Evolutionary conservation across 2,113 vertebrate genomes (phyloP), one percentile per base, ranked within the genome.

Genomic region (Tetrao urogallus): DNA sequence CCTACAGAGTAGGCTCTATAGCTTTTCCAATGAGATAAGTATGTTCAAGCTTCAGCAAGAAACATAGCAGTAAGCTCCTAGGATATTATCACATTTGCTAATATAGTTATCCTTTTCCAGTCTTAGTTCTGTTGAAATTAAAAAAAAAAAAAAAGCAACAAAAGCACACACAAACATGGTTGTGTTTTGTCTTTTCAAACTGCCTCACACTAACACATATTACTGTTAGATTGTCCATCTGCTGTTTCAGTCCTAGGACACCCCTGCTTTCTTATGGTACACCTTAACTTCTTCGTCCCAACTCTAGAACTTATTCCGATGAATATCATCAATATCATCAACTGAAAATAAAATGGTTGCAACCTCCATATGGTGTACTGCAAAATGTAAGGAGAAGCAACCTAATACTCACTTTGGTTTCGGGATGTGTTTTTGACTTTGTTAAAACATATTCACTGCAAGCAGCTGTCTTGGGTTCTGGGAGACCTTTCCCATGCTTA

Each of bases 401-500:
- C 54, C 54, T 57, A 88, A 89, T 56, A 58, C 24, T 94, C 13
- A 34, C 48, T 92, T 82, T 36, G 72, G 4, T 81, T 88, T 74
- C 25, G 24, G 15, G 34, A 52, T 81, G 14, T 43, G 36, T 88
- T 88, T 91, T 67, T 93, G 6, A 77, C 61, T 79, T 79, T 72
- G 27, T 76, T 81, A 79, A 95, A 88, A 79, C 13, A 10, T 43
- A 43, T 86, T 74, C 86, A 75, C 73, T 86, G 22, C 63, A 86
- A 84, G 32, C 21, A 50, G 67, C 65, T 91, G 65, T 82, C 76
- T 21, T 1, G 1, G 69, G 43, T 64, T 86, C 58, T 72, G 65
- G 69, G 61, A 94, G 14, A 19, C 30, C 36, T 94, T 93, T 84
- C 75, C 61, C 91, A 65, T 86, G 88, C 56, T 90, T 94, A 81